Conservation (phyloP, 2,888 invertebrate genomes). For the Mantis religiosa region DNA sequence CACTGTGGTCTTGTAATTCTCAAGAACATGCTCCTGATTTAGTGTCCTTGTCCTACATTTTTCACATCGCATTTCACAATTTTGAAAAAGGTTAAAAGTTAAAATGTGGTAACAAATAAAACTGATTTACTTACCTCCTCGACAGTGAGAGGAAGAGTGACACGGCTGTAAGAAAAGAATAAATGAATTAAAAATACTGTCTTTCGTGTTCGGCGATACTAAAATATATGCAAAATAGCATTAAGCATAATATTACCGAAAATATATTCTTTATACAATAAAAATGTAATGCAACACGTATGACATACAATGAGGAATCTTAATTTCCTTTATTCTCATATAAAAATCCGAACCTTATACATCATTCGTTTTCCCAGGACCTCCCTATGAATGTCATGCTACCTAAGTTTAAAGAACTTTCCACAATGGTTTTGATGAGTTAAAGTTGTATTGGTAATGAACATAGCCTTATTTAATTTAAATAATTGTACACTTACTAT, state of each 20-base stretch:
- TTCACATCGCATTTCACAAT: background rate
- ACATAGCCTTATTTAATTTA: background rate
- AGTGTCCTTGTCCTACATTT: background rate
- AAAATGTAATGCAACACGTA: background rate
- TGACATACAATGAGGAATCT: background rate
- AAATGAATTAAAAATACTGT: slow-evolving; percentile 39
- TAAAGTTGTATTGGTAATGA: background rate
- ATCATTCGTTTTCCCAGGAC: background rate
- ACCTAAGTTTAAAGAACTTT: background rate
- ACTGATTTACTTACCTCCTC: slow-evolving; percentile 76
- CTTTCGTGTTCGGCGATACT: background rate
- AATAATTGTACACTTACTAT: slow-evolving; percentile 54
- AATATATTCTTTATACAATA: too few relatives aligned
- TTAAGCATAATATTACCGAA: too few relatives aligned
- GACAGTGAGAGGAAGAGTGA: slow-evolving; percentile 91
- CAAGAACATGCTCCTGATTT: background rate
- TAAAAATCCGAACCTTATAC: background rate
- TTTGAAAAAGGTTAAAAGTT: background rate
- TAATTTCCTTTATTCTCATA: background rate
- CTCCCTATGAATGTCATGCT: background rate
- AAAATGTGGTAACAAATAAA: background rate
- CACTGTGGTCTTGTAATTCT: background rate
- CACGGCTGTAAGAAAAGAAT: slow-evolving; percentile 73
- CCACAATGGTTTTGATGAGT: background rate
- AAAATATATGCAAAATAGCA: background rate